These are phyloP conservation scores for Pangasius mekongensis DNA, from an alignment of 2,797 vertebrate genomes.

Conservation along the genomic window DNA sequence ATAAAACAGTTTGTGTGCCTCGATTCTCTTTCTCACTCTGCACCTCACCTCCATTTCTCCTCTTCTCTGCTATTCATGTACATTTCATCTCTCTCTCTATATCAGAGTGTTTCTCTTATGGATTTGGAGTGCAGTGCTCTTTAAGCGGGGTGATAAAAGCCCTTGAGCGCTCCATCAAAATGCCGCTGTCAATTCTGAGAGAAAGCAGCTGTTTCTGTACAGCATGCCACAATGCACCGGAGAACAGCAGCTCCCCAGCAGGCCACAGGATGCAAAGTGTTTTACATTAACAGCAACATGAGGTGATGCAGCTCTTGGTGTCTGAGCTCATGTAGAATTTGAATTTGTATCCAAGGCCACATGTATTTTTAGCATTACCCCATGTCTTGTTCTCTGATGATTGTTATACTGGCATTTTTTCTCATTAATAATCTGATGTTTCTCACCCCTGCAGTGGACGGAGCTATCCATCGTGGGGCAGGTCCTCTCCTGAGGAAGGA, in stretches of 20 bases:
- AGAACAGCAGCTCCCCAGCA: constrained; percentile 21
- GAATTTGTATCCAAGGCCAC: constrained; percentile 30
- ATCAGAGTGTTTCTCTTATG: constrained; percentile 52
- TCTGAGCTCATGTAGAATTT: neutral
- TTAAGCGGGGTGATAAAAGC: constrained; percentile 52
- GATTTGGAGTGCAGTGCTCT: constrained; percentile 42
- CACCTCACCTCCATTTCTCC: constrained; percentile 14
- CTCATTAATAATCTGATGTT: constrained; percentile 7
- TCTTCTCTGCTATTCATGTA: constrained; percentile 35
- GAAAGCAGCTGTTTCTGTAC: constrained; percentile 42
- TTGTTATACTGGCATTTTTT: constrained; percentile 10
- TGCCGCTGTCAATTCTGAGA: constrained; percentile 45
- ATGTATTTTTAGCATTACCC: constrained; percentile 18
- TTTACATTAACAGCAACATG: constrained; percentile 21
- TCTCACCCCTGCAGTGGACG: constrained; percentile 79
- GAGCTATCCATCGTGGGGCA: constrained; percentile 85
- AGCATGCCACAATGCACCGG: constrained; percentile 39
- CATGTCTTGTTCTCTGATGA: constrained; percentile 6
- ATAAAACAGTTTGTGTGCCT: constrained; percentile 34
- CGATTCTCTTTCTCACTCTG: constrained; percentile 13
- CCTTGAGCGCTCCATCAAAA: constrained; percentile 45
- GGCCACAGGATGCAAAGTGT: constrained; percentile 14
- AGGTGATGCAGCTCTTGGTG: constrained; percentile 18
- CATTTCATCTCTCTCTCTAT: constrained; percentile 12
- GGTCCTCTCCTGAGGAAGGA: constrained; percentile 84